Percentiles rank a stretch among this genome's conserved stretches.
Evolutionary conservation across 2,888 invertebrate species (phyloP).

Genomic region (Phyto melanocephala): DNA sequence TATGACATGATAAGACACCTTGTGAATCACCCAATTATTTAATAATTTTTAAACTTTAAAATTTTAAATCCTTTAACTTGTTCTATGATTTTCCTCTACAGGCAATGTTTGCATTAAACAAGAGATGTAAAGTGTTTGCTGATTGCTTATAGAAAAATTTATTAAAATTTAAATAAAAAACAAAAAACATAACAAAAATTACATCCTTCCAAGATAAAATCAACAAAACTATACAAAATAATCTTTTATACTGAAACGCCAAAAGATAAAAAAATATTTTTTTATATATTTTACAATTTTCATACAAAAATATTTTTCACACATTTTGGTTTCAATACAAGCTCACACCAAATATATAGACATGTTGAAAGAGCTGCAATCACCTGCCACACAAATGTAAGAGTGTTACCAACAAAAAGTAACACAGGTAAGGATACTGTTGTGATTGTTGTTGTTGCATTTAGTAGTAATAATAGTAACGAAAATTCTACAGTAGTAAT

Average conservation of each 20-base stretch:
- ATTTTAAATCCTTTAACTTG: too few relatives aligned
- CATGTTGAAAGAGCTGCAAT: not conserved
- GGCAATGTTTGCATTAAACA: not conserved
- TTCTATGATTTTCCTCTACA: not conserved
- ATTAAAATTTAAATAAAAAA: not conserved
- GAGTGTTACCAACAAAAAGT: not conserved
- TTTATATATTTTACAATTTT: not conserved
- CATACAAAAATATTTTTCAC: not conserved
- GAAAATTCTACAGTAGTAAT: not conserved
- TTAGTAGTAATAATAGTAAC: not conserved
- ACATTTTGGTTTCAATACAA: slow-evolving; percentile 5
- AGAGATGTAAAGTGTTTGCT: not conserved
- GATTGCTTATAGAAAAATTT: slow-evolving; percentile 7
- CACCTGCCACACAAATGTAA: slow-evolving; percentile 14
- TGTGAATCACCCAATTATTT: too few relatives aligned
- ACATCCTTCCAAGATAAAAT: not conserved
- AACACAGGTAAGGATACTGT: not conserved
- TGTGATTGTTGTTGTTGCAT: not conserved
- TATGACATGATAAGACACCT: too few relatives aligned
- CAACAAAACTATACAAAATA: not conserved
- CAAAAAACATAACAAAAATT: not conserved
- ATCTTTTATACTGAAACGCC: not conserved
- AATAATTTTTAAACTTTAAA: too few relatives aligned
- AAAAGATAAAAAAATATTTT: not conserved
- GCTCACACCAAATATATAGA: not conserved